Evolutionary conservation across 2,113 vertebrate species (phyloP).

Genomic region (Xenotilapia caudafasciata): DNA sequence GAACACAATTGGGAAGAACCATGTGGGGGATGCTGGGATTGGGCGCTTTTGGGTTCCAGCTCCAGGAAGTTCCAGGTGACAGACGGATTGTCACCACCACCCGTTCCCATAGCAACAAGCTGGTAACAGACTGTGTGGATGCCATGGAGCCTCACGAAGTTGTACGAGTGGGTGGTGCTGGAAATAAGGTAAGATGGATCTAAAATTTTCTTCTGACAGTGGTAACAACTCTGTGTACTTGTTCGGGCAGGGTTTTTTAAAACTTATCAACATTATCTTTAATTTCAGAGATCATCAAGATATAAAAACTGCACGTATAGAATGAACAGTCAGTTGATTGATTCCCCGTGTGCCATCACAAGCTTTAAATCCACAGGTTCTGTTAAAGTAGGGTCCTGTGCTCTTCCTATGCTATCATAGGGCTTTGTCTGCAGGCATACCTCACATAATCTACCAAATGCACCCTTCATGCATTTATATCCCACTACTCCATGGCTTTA

Average conservation of each 20-base stretch:
- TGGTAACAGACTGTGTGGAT: slow-evolving; percentile 83
- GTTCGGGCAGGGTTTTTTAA: background rate
- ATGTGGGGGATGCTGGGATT: slow-evolving; percentile 90
- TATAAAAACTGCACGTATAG: background rate
- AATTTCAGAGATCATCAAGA: background rate
- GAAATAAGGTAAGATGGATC: slow-evolving; percentile 84
- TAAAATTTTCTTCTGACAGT: background rate
- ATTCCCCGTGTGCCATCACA: background rate
- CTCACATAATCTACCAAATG: background rate
- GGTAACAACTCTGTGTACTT: background rate
- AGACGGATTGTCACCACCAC: slow-evolving; percentile 88
- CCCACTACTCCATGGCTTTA: background rate
- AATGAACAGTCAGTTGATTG: background rate
- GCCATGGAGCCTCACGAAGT: slow-evolving; percentile 89
- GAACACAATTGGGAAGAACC: slow-evolving; percentile 81
- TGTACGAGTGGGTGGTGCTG: slow-evolving; percentile 89
- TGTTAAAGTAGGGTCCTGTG: background rate
- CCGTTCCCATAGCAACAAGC: slow-evolving; percentile 88
- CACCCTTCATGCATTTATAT: background rate
- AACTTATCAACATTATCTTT: background rate
- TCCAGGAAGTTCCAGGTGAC: slow-evolving; percentile 81
- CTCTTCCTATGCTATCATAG: background rate
- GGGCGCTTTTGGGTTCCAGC: slow-evolving; percentile 90
- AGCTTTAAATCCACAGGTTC: background rate
- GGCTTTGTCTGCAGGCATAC: background rate